These are phyloP conservation scores for Chymomyza procnemis DNA, from an alignment of 2,888 invertebrate genomes.

Conservation along the genomic window DNA sequence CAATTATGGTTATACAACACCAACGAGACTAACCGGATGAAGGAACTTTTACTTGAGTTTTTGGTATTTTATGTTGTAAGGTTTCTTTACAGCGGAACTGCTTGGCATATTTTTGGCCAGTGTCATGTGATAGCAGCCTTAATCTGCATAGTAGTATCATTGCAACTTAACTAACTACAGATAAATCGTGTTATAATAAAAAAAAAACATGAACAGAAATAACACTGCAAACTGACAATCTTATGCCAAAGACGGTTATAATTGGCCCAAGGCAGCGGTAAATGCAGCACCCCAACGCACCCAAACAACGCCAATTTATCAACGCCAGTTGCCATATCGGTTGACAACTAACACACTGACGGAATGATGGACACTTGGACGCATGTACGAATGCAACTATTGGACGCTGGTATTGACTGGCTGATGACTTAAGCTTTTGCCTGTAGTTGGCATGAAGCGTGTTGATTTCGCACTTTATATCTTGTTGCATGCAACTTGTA, in stretches of 20 bases:
- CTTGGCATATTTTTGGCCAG: constrained; percentile 12
- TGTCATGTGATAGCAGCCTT: constrained; percentile 6
- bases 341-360: constrained; percentile 68
- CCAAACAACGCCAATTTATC: constrained; percentile 52
- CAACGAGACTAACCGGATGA: constrained; percentile 53
- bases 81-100: constrained; percentile 52
- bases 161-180: neutral
- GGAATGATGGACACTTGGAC: neutral
- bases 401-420: neutral
- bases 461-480: constrained; percentile 74
- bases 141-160: constrained; percentile 53
- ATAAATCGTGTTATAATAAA: neutral
- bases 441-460: constrained; percentile 70
- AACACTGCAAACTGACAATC: constrained; percentile 38
- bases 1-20: constrained; percentile 57
- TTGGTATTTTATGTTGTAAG: constrained; percentile 2
- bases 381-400: neutral
- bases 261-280: constrained; percentile 72
- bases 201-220: constrained; percentile 9
- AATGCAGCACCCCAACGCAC: constrained; percentile 2
- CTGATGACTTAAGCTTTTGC: constrained; percentile 17
- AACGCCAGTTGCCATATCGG: constrained; percentile 72
- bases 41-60: constrained; percentile 32
- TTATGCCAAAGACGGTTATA: constrained; percentile 68
- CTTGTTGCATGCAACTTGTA: constrained; percentile 50